A percentile compares a stretch with the other conserved stretches of the same genome.
phyloP scores from a whole-genome alignment of 1,140 invertebrate genomes.

The Chionoecetes opilio region DNA sequence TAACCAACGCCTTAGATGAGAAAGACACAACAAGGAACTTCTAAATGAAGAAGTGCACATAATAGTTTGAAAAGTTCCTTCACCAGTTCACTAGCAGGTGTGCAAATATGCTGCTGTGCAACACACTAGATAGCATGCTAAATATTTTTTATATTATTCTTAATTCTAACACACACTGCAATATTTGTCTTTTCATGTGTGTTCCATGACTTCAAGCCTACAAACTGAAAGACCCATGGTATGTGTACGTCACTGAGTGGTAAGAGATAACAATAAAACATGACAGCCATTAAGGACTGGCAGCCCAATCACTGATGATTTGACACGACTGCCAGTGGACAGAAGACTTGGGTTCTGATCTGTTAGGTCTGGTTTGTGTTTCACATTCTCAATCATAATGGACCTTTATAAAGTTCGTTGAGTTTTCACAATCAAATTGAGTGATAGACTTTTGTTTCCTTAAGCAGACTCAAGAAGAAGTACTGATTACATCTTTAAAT shows the following conservation, averaged over 20 bases:
- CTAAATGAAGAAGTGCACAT: background rate
- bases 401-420: too few species aligned
- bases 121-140: background rate
- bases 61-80: background rate
- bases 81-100: background rate
- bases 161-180: background rate
- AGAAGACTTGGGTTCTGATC: too few species aligned
- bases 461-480: background rate
- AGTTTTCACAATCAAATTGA: too few species aligned
- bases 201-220: background rate
- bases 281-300: too few species aligned
- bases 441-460: too few species aligned
- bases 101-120: background rate
- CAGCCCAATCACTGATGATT: too few species aligned
- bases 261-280: too few species aligned
- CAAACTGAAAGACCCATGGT: background rate
- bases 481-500: too few species aligned
- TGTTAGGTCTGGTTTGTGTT: too few species aligned
- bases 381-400: too few species aligned
- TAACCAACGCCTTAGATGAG: background rate
- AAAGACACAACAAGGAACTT: background rate
- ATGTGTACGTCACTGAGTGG: background rate
- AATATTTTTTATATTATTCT: background rate
- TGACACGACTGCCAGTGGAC: too few species aligned
- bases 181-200: background rate